These are phyloP conservation scores for Megamerina dolium DNA, from an alignment of 2,888 invertebrate species.

Conservation along the genomic window DNA sequence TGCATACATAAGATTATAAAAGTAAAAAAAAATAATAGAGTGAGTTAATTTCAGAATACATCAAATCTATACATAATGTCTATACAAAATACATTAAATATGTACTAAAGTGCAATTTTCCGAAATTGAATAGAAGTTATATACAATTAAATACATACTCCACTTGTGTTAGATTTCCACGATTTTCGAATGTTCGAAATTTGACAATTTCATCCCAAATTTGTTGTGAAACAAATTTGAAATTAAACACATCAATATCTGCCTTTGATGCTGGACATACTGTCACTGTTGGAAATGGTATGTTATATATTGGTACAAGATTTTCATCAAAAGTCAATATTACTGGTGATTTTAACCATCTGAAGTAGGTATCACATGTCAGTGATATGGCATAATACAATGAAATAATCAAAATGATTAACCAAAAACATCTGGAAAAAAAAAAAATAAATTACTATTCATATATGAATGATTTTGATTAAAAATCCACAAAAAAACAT, in stretches of 20 bases:
- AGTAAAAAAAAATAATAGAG: too few relatives aligned
- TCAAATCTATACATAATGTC: too few relatives aligned
- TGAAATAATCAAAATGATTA: conserved; percentile 36
- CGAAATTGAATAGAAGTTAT: too few relatives aligned
- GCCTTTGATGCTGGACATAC: conserved; percentile 47
- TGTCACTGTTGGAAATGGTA: conserved; percentile 45
- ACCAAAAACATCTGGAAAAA: conserved; percentile 36
- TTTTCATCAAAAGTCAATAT: conserved; percentile 45
- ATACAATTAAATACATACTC: too few relatives aligned
- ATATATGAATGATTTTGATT: not conserved
- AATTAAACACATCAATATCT: conserved; percentile 38
- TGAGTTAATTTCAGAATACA: too few relatives aligned
- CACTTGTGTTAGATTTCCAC: conserved; percentile 20
- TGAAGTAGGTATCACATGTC: conserved; percentile 39
- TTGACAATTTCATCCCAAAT: conserved; percentile 28
- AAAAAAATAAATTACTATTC: not conserved
- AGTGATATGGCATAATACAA: conserved; percentile 37
- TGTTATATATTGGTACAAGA: conserved; percentile 39
- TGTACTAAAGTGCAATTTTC: too few relatives aligned
- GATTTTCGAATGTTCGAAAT: conserved; percentile 19
- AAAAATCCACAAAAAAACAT: too few relatives aligned
- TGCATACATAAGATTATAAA: too few relatives aligned
- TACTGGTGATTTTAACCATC: conserved; percentile 43
- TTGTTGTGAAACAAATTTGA: conserved; percentile 28
- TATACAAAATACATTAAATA: too few relatives aligned